Conservation (phyloP, 2,797 vertebrate genomes). For the Silurus aristotelis region DNA sequence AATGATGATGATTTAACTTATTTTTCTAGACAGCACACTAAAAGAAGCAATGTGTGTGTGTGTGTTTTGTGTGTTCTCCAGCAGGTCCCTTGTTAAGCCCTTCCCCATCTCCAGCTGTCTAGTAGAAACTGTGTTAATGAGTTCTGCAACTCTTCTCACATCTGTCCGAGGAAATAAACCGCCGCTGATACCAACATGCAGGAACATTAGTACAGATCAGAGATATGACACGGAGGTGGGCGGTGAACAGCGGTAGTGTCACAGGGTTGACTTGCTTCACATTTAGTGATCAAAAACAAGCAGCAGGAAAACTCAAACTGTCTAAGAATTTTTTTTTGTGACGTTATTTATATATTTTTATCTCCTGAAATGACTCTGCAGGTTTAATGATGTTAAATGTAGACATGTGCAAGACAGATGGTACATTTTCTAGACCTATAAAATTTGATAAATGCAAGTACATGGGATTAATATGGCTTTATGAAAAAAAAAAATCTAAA, state of each 20-base stretch:
- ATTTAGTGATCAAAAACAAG: background rate
- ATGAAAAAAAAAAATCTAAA: no score
- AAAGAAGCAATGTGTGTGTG: background rate
- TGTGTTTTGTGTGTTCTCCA: background rate
- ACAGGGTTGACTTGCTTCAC: slow-evolving; percentile 4
- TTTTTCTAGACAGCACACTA: background rate
- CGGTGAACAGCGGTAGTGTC: background rate
- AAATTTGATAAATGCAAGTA: background rate
- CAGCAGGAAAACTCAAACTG: background rate
- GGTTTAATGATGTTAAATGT: background rate
- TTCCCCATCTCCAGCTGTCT: slow-evolving; percentile 29
- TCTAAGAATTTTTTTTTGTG: background rate
- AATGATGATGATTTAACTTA: background rate
- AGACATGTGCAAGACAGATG: background rate
- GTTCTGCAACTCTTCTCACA: slow-evolving; percentile 25
- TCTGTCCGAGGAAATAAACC: background rate
- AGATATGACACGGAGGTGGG: slow-evolving; percentile 8
- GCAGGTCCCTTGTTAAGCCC: slow-evolving; percentile 21
- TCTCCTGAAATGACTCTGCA: background rate
- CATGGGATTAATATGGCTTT: no score
- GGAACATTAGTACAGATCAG: slow-evolving; percentile 23
- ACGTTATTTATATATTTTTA: background rate
- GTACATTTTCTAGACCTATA: background rate
- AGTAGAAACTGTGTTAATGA: slow-evolving; percentile 19
- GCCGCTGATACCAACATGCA: background rate